These are phyloP conservation scores for Chlamydotis undulata DNA, from an alignment of 2,113 vertebrate genomes.

Conservation along the genomic window DNA sequence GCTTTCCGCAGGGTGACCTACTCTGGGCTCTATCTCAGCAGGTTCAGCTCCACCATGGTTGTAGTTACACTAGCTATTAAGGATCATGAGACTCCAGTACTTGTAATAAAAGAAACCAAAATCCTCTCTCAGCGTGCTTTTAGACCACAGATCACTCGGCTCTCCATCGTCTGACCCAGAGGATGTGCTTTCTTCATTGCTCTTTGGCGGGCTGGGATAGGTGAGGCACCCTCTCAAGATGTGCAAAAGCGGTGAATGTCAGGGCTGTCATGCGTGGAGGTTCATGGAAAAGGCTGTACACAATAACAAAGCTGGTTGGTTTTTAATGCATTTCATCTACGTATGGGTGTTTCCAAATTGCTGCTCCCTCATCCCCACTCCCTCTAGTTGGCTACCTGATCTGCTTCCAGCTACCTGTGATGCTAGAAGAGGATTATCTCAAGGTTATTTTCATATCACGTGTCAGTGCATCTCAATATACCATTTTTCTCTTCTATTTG, in stretches of 20 bases:
- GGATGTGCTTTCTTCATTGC: neutral
- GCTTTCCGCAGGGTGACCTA: neutral
- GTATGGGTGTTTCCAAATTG: neutral
- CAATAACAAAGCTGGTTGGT: rapidly evolving
- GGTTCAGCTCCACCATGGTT: neutral
- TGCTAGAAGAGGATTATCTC: neutral
- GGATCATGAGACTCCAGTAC: neutral
- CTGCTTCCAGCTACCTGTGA: neutral
- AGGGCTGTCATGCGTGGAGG: neutral
- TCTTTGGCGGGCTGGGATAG: neutral
- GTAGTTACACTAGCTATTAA: neutral
- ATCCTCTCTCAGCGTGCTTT: neutral
- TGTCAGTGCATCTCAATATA: neutral
- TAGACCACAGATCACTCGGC: neutral
- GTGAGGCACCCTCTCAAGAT: neutral
- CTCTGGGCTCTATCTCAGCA: neutral
- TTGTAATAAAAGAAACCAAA: neutral
- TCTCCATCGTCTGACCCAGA: rapidly evolving
- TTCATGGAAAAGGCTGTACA: neutral
- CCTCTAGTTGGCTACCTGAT: neutral
- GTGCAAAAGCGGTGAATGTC: rapidly evolving
- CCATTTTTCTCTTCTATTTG: neutral
- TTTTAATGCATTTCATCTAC: neutral
- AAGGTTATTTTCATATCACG: neutral
- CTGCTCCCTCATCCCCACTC: neutral